These are phyloP conservation scores for Diarsia rubi DNA, from an alignment of 2,888 invertebrate genomes.

Conservation along the genomic window DNA sequence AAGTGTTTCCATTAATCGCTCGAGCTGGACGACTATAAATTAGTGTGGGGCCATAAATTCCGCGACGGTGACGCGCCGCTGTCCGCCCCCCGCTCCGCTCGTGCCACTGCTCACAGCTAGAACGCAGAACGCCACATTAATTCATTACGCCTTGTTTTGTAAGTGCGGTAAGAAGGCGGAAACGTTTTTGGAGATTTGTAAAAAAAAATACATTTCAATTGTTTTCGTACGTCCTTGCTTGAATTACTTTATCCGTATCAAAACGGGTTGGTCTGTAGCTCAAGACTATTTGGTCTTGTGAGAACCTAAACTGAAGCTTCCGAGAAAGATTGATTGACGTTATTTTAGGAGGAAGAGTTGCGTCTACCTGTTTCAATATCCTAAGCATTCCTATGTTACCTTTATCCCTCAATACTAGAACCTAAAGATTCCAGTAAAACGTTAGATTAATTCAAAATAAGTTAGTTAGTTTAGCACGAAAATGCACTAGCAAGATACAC, in stretches of 20 bases:
- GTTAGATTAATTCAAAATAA: not conserved
- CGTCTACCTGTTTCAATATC: not conserved
- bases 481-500: conserved; percentile 32
- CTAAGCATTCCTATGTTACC: not conserved
- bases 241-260: not conserved
- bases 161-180: conserved; percentile 59
- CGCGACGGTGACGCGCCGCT: conserved; percentile 75
- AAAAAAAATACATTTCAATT: conserved; percentile 38
- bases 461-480: not conserved
- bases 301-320: not conserved
- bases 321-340: not conserved
- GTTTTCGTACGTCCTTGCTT: not conserved
- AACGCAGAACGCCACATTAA: conserved; percentile 66
- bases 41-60: conserved; percentile 84
- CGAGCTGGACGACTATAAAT: conserved; percentile 79
- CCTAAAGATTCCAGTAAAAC: not conserved
- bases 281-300: not conserved
- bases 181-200: conserved; percentile 52
- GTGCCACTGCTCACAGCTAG: conserved; percentile 59
- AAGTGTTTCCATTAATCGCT: conserved; percentile 84
- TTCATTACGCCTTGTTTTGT: conserved; percentile 66
- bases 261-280: not conserved
- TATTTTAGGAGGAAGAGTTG: not conserved
- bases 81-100: conserved; percentile 72
- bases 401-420: not conserved